These are phyloP conservation scores for Notodonta dromedarius DNA, from an alignment of 2,888 invertebrate genomes.

Conservation along the genomic window DNA sequence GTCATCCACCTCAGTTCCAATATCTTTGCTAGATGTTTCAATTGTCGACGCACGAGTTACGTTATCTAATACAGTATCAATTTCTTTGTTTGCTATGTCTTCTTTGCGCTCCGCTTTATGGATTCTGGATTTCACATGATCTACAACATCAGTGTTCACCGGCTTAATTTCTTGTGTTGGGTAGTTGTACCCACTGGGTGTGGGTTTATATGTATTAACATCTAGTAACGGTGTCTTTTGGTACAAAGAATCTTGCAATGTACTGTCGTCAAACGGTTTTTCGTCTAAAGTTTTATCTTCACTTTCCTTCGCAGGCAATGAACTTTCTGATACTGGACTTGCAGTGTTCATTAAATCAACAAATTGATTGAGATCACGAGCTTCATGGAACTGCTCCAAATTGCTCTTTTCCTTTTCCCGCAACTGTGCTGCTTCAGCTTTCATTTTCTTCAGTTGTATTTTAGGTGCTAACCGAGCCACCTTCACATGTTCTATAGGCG, in stretches of 20 bases:
- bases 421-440: conserved; percentile 73
- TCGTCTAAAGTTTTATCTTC: conserved; percentile 20
- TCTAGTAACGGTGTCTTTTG: conserved; percentile 41
- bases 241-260: conserved; percentile 16
- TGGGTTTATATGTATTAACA: conserved; percentile 33
- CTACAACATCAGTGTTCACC: conserved; percentile 43
- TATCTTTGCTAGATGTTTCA: neutral
- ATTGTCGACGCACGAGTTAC: conserved; percentile 2
- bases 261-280: conserved; percentile 15
- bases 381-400: conserved; percentile 33
- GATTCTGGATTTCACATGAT: conserved; percentile 26
- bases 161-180: conserved; percentile 68
- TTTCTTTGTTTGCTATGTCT: conserved; percentile 1
- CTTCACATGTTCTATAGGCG: conserved; percentile 81
- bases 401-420: conserved; percentile 58
- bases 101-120: conserved; percentile 23
- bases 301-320: conserved; percentile 26
- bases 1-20: neutral
- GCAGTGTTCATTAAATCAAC: conserved; percentile 29
- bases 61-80: neutral
- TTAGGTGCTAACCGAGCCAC: conserved; percentile 81
- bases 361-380: conserved; percentile 30
- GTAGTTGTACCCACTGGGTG: conserved; percentile 26
- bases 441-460: conserved; percentile 81
- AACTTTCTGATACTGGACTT: conserved; percentile 16